Percentiles rank a stretch among this genome's conserved stretches.
Conservation (phyloP, 1,140 invertebrate genomes). For the Augochlora pura region DNA sequence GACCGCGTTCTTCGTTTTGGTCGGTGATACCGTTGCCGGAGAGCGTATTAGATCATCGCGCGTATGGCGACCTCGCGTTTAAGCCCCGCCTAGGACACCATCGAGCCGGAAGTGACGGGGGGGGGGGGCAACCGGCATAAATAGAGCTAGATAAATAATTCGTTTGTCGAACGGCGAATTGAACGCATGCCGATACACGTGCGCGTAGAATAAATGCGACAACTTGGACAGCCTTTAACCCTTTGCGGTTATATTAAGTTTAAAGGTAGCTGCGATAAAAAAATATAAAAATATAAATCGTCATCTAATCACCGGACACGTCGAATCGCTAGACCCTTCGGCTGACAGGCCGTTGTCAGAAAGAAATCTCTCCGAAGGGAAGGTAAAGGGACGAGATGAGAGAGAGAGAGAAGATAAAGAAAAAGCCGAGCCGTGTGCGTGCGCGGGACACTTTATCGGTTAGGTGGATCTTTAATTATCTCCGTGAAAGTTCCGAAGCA, state of each 20-base stretch:
- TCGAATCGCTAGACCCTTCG: too few species aligned
- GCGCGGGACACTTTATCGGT: slow-evolving; percentile 26
- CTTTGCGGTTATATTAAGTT: too few species aligned
- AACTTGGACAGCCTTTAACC: too few species aligned
- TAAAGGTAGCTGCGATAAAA: too few species aligned
- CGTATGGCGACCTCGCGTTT: background rate
- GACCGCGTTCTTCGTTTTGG: slow-evolving; percentile 25
- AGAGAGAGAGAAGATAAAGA: background rate
- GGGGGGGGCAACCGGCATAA: background rate
- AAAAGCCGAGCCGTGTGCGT: background rate
- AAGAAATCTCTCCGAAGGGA: background rate
- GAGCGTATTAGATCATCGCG: slow-evolving; percentile 6
- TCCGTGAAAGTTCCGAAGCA: slow-evolving; percentile 42
- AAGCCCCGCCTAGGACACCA: background rate
- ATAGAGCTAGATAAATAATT: slow-evolving; percentile 37
- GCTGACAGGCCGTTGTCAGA: too few species aligned
- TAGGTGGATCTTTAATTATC: slow-evolving; percentile 61
- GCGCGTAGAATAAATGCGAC: too few species aligned
- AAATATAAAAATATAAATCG: too few species aligned
- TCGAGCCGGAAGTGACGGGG: slow-evolving; percentile 26
- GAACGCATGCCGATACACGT: background rate
- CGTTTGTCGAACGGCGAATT: background rate
- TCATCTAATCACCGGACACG: too few species aligned
- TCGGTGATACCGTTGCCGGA: background rate
- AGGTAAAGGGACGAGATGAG: too few species aligned